phyloP scores from a whole-genome alignment of 2,113 vertebrate species.

The Sciurus niger region DNA sequence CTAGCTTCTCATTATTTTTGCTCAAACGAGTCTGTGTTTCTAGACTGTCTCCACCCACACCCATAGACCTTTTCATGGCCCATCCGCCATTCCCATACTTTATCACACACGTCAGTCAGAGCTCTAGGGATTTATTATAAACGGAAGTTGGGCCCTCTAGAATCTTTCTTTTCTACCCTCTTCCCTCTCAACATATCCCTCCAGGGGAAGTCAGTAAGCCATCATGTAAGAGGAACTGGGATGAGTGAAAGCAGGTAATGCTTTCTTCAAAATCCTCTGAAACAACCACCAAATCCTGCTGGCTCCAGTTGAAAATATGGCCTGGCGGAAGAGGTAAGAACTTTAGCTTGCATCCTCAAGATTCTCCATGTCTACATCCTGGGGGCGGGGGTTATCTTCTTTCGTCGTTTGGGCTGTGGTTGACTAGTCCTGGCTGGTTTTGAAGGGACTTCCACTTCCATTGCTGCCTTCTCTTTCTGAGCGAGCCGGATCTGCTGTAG shows the following conservation, averaged over 20 bases:
- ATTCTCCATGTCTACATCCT: slow-evolving; percentile 83
- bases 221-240: background rate
- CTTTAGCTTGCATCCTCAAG: slow-evolving; percentile 54
- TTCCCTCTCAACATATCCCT: background rate
- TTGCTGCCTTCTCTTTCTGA: too few species aligned
- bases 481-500: too few species aligned
- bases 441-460: slow-evolving; percentile 76
- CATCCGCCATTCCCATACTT: background rate
- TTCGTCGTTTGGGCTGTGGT: slow-evolving; percentile 31
- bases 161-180: background rate
- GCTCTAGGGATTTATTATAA: slow-evolving; percentile 53
- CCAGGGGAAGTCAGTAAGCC: background rate
- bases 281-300: slow-evolving; percentile 15
- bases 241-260: background rate
- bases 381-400: slow-evolving; percentile 57
- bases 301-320: background rate
- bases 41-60: background rate
- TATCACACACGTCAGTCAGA: background rate
- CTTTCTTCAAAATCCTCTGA: slow-evolving; percentile 27
- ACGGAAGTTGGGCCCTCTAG: background rate
- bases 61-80: background rate
- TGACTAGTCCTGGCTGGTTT: slow-evolving; percentile 66
- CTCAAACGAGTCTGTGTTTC: background rate
- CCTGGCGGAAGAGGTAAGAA: background rate
- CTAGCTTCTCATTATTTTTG: background rate